Evolutionary conservation across 2,888 invertebrate genomes (phyloP).

Genomic region (Cheilosia pagana): DNA sequence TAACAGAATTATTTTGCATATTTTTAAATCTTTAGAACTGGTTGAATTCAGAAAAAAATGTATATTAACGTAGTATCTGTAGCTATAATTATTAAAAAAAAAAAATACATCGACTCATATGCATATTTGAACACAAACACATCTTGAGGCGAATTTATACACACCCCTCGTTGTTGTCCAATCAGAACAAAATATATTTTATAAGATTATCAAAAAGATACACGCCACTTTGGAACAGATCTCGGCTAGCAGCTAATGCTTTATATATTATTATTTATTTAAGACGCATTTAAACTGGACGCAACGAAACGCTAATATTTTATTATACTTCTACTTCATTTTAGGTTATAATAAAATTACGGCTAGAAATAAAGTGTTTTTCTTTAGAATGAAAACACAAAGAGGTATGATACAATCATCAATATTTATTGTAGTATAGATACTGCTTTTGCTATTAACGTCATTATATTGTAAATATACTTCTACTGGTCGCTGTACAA

Average conservation of each 20-base stretch:
- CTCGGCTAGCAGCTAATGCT: neutral
- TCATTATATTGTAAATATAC: too few species aligned
- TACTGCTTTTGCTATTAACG: too few species aligned
- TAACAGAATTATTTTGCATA: slow-evolving; percentile 16
- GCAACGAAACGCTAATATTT: neutral
- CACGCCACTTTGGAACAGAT: neutral
- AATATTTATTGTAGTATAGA: too few species aligned
- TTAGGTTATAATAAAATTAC: too few species aligned
- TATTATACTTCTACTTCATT: neutral
- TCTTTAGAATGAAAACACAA: too few species aligned
- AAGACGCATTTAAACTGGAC: slow-evolving; percentile 32
- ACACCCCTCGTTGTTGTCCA: slow-evolving; percentile 26
- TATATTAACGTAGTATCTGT: too few species aligned
- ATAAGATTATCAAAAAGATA: neutral
- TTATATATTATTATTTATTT: slow-evolving; percentile 41
- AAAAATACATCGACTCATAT: too few species aligned
- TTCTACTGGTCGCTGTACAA: too few species aligned
- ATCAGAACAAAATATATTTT: slow-evolving; percentile 2
- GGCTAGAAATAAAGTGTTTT: too few species aligned
- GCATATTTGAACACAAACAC: too few species aligned
- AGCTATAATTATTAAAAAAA: too few species aligned
- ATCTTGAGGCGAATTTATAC: neutral
- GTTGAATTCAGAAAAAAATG: neutral
- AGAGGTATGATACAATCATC: too few species aligned
- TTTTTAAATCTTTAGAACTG: neutral